A percentile compares a stretch with the other conserved stretches of the same genome.
phyloP scores from a whole-genome alignment of 2,888 invertebrate species.

The Phlogophora meticulosa region DNA sequence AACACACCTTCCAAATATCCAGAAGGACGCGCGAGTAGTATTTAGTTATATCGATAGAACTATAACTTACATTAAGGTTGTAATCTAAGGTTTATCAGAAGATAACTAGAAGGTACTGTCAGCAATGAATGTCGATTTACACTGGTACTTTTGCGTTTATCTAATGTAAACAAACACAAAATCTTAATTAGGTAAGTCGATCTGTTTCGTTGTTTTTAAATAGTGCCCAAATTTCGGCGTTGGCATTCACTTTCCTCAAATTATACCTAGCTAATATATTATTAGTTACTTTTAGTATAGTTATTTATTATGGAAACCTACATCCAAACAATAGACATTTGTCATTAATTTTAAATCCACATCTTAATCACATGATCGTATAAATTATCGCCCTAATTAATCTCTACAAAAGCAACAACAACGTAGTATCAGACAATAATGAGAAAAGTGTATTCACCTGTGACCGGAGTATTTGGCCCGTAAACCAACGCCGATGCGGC shows the following conservation, averaged over 20 bases:
- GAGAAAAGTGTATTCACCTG: constrained; percentile 87
- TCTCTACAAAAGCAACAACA: constrained; percentile 19
- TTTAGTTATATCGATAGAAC: background rate
- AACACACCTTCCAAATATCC: background rate
- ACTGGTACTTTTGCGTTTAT: no score
- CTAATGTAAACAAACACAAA: background rate
- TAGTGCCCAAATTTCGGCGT: background rate
- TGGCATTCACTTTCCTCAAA: no score
- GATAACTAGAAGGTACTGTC: background rate
- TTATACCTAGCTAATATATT: no score
- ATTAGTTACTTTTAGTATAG: no score
- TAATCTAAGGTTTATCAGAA: no score
- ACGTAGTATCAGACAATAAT: constrained; percentile 4
- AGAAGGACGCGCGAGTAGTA: no score
- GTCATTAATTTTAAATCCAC: background rate
- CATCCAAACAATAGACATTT: background rate
- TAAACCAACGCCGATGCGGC: constrained; percentile 92
- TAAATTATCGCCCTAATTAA: background rate
- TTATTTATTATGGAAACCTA: background rate
- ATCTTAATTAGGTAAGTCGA: background rate
- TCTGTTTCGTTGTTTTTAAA: background rate
- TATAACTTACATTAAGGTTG: no score
- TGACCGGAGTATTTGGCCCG: constrained; percentile 93
- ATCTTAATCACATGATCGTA: background rate
- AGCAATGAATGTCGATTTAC: background rate